Conservation (phyloP, 2,888 invertebrate genomes). For the Pelosia muscerda region DNA sequence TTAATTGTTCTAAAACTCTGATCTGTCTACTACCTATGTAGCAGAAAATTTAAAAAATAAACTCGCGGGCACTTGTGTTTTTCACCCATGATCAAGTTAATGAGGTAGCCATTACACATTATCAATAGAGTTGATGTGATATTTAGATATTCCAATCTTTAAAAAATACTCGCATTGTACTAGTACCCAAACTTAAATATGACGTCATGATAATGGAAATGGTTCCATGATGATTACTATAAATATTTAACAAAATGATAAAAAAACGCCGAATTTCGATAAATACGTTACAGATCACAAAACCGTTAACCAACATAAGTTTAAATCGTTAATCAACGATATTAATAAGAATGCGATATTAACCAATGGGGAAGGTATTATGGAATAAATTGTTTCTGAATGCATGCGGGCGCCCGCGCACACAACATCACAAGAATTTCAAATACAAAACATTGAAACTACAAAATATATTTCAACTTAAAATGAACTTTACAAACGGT, state of each 20-base stretch:
- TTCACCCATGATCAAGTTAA: no score
- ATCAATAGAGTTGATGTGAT: no score
- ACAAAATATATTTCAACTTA: constrained; percentile 34
- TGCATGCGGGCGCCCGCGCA: constrained; percentile 81
- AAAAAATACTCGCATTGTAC: no score
- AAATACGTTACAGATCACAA: constrained; percentile 48
- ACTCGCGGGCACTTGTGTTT: no score
- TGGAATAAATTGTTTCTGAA: constrained; percentile 71
- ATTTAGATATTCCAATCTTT: no score
- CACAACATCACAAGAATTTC: constrained; percentile 49
- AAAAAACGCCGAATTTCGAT: not conserved
- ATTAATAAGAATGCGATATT: constrained; percentile 81
- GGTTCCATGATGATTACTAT: no score
- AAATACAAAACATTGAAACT: constrained; percentile 52
- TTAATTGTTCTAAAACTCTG: no score
- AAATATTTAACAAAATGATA: not conserved
- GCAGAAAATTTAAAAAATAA: no score
- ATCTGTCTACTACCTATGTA: no score
- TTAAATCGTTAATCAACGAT: constrained; percentile 68
- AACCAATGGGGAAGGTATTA: constrained; percentile 81
- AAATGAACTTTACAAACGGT: constrained; percentile 52
- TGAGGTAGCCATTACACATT: no score
- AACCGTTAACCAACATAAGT: constrained; percentile 82
- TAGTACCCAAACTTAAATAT: no score
- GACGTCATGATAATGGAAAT: no score